These are phyloP conservation scores for Mus caroli DNA, from an alignment of 2,797 vertebrate genomes.

Conservation along the genomic window DNA sequence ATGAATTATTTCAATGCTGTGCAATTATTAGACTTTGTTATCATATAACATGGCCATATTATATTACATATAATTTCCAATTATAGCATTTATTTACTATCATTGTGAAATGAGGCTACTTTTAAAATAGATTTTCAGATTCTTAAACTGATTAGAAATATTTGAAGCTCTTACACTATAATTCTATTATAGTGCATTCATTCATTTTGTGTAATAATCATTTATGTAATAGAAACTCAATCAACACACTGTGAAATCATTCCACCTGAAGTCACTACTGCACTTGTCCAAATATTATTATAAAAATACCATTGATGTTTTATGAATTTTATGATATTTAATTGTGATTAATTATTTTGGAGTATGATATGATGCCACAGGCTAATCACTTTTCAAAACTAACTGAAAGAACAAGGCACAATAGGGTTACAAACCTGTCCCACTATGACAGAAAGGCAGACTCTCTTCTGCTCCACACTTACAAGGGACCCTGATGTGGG, in stretches of 20 bases:
- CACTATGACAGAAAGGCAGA: background rate
- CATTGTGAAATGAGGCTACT: background rate
- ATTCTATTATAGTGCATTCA: background rate
- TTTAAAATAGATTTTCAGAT: background rate
- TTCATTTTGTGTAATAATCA: background rate
- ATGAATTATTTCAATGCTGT: background rate
- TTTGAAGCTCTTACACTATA: background rate
- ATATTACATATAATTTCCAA: background rate
- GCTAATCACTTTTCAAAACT: background rate
- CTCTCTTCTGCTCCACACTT: background rate
- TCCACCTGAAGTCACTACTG: background rate
- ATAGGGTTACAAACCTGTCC: background rate
- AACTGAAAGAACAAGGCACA: background rate
- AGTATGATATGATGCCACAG: background rate
- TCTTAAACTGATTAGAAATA: background rate
- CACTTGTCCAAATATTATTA: background rate
- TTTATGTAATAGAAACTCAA: background rate
- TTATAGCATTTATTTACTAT: slow-evolving; percentile 3
- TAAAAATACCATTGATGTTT: background rate
- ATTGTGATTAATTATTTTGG: background rate
- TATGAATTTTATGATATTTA: background rate
- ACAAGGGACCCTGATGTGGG: background rate
- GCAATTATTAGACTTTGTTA: background rate
- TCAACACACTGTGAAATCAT: background rate
- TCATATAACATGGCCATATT: background rate